phyloP scores from a whole-genome alignment of 2,888 invertebrate species.

The Lydus trimaculatus region DNA sequence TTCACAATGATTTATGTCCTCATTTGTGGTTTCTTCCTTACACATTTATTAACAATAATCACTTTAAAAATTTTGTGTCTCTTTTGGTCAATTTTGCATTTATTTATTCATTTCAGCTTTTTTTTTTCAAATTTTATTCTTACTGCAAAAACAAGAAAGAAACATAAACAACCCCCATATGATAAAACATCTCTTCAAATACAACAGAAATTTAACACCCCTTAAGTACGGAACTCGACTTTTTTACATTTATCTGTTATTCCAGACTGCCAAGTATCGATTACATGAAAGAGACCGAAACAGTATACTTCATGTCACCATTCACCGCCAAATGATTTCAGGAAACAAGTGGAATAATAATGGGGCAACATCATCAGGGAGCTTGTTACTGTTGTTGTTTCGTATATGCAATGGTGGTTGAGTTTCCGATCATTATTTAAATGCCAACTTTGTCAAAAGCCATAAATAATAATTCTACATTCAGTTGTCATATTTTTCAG shows the following conservation, averaged over 20 bases:
- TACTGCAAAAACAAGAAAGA: background rate
- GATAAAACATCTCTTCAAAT: background rate
- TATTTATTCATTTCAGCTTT: background rate
- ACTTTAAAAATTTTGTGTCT: background rate
- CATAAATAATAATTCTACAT: background rate
- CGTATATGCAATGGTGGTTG: background rate
- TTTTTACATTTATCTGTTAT: slow-evolving; percentile 44
- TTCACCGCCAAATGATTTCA: slow-evolving; percentile 16
- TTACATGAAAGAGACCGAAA: slow-evolving; percentile 49
- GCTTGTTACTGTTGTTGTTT: background rate
- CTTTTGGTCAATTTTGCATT: background rate
- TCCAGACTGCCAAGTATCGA: slow-evolving; percentile 46
- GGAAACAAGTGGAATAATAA: slow-evolving; percentile 21
- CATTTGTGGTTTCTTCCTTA: slow-evolving; percentile 5
- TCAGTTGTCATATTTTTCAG: background rate
- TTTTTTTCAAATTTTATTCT: background rate
- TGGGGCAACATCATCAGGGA: slow-evolving; percentile 7
- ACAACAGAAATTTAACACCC: background rate
- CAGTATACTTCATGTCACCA: slow-evolving; percentile 38
- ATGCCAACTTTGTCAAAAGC: background rate
- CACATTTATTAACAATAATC: slow-evolving; percentile 8
- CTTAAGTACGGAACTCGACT: slow-evolving; percentile 44
- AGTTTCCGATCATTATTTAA: background rate
- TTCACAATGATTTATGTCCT: slow-evolving; percentile 22
- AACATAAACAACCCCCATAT: background rate